phyloP scores from a whole-genome alignment of 2,888 invertebrate genomes.

The Hedychridium roseum region DNA sequence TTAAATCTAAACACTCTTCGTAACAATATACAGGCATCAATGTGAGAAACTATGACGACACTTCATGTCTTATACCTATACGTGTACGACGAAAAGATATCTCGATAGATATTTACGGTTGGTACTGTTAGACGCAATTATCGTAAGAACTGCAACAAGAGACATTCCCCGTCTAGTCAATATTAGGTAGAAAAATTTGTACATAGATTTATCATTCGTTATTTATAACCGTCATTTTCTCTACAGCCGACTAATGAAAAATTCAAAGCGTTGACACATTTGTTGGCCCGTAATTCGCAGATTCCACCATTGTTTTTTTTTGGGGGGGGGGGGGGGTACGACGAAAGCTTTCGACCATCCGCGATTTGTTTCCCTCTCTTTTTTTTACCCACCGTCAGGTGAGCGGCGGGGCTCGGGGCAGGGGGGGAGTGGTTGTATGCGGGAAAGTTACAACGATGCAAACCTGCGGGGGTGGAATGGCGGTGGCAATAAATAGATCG shows the following conservation, averaged over 20 bases:
- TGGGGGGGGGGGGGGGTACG: conserved; percentile 6
- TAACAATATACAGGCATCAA: conserved; percentile 8
- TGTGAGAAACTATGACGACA: conserved; percentile 12
- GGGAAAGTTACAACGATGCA: conserved; percentile 25
- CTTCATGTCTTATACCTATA: conserved; percentile 32
- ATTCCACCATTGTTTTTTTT: too few relatives aligned
- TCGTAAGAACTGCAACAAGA: conserved; percentile 22
- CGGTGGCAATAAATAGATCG: conserved; percentile 60
- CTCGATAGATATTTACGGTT: conserved; percentile 14
- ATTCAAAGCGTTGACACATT: too few relatives aligned
- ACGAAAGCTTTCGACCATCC: too few relatives aligned
- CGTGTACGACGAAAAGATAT: conserved; percentile 29
- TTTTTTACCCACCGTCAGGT: too few relatives aligned
- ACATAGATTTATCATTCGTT: conserved; percentile 30
- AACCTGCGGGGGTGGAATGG: conserved; percentile 23
- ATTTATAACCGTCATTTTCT: too few relatives aligned
- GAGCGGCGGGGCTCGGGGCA: background rate
- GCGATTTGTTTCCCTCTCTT: too few relatives aligned
- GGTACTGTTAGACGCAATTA: conserved; percentile 20
- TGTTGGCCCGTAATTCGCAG: too few relatives aligned
- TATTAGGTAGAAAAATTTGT: conserved; percentile 58
- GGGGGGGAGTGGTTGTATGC: conserved; percentile 6
- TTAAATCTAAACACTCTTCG: too few relatives aligned
- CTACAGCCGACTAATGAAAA: too few relatives aligned
- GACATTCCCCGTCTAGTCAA: conserved; percentile 63